These are phyloP conservation scores for Vulpes vulpes DNA, from an alignment of 2,113 vertebrate species.

Conservation along the genomic window DNA sequence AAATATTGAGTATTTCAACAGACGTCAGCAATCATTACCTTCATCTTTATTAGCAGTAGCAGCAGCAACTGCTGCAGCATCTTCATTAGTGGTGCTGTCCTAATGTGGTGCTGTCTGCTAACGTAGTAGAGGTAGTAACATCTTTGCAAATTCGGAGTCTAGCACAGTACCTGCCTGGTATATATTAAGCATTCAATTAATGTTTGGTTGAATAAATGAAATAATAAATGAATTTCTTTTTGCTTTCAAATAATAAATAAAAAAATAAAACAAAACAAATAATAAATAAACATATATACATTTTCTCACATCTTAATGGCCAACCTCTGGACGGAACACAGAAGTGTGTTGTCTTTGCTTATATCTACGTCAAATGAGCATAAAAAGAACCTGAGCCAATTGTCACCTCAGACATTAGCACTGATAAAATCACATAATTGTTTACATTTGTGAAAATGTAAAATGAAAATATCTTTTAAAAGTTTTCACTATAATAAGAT, in stretches of 20 bases:
- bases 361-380: not conserved
- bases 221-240: not conserved
- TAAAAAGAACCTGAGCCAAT: not conserved
- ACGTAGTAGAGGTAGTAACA: not conserved
- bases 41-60: not conserved
- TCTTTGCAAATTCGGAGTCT: not conserved
- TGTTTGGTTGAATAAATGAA: not conserved
- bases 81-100: not conserved
- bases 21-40: not conserved
- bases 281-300: not conserved
- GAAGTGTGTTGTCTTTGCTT: not conserved
- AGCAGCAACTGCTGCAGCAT: not conserved
- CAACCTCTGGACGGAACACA: not conserved
- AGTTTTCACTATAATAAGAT: not conserved
- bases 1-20: not conserved
- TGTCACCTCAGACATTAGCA: not conserved
- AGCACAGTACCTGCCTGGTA: not conserved
- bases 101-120: too few relatives aligned
- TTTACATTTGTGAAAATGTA: not conserved
- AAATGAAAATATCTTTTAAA: not conserved
- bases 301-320: not conserved
- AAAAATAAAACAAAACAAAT: not conserved
- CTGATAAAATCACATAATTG: not conserved
- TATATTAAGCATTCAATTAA: not conserved
- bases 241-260: not conserved